Evolutionary conservation across 2,888 invertebrate genomes (phyloP), one percentile per base, ranked within the genome.

Genomic region (Brachyptera risi): DNA sequence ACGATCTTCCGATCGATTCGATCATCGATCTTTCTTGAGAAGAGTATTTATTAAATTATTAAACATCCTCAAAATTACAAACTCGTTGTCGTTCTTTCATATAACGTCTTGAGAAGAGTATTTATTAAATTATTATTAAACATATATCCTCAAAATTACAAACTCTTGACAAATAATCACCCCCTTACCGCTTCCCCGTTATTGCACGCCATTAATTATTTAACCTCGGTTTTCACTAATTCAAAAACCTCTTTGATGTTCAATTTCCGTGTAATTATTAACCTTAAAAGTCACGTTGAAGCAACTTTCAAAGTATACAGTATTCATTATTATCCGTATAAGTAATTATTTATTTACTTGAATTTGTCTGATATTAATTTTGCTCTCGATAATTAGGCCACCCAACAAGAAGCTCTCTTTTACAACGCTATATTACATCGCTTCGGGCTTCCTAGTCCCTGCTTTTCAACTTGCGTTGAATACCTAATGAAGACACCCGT

Each of bases 361-460:
- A 31, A 31, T 31, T 31, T 7, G 31, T 11, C 31, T n/a, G n/a
- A n/a, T n/a, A n/a, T n/a, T n/a, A n/a, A n/a, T n/a, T n/a, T n/a
- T n/a, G n/a, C n/a, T n/a, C n/a, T n/a, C n/a, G n/a, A 47, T 47
- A 24, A 47, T 47, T 47, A 47, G 47, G 23, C 47, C 47, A 47
- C 47, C 47, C 47, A 47, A 24, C 5, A 23, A 9, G 5, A 24
- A 47, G 24, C 24, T 19, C 21, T 21, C 3, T 44, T n/a, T 11
- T 44, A 31, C 11, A 31, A 7, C 11, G 31, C 31, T 7, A 31
- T 31, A 31, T 31, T 31, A 31, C 31, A 7, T 31, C 31, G 7
- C 31, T 31, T 5, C 5, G 31, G 31, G 31, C 31, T 7, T 31
- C 11, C 31, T 31, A 7, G 7, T 31, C 31, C 31, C 4, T 19